A percentile compares a stretch with the other conserved stretches of the same genome.
phyloP scores from a whole-genome alignment of 2,113 vertebrate species.

The Hippoglossus stenolepis region DNA sequence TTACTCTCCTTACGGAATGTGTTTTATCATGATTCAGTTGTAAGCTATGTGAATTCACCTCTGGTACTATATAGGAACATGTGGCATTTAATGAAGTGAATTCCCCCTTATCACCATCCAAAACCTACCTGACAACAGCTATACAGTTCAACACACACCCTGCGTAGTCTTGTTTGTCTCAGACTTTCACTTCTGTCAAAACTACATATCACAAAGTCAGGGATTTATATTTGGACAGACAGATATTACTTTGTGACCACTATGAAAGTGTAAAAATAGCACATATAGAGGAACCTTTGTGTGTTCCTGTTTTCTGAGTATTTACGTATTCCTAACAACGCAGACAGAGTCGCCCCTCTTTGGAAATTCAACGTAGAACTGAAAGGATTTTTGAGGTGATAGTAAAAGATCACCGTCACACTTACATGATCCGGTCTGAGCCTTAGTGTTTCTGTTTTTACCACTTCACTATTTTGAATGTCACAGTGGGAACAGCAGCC shows the following conservation, averaged over 20 bases:
- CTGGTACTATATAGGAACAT: background rate
- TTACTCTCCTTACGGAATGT: background rate
- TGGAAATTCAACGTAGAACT: constrained; percentile 56
- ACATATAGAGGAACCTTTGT: background rate
- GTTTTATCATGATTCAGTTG: background rate
- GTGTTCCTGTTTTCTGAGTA: constrained; percentile 23
- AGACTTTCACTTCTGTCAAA: background rate
- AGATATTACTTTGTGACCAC: background rate
- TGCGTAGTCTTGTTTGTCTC: background rate
- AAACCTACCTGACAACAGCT: background rate
- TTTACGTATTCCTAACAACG: background rate
- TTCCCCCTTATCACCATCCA: constrained; percentile 23
- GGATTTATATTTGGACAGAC: constrained; percentile 20
- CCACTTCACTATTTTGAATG: constrained; percentile 52
- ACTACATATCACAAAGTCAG: background rate
- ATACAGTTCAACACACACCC: background rate
- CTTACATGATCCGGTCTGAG: constrained; percentile 1
- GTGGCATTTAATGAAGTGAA: constrained; percentile 23
- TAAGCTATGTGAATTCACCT: constrained; percentile 28
- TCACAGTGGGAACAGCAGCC: background rate
- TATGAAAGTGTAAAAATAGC: constrained; percentile 26
- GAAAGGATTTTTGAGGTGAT: constrained; percentile 29
- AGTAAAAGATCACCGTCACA: background rate
- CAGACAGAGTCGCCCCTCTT: background rate
- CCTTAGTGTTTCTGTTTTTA: constrained; percentile 10